phyloP scores from a whole-genome alignment of 2,888 invertebrate genomes.

The Cinara cedri region DNA sequence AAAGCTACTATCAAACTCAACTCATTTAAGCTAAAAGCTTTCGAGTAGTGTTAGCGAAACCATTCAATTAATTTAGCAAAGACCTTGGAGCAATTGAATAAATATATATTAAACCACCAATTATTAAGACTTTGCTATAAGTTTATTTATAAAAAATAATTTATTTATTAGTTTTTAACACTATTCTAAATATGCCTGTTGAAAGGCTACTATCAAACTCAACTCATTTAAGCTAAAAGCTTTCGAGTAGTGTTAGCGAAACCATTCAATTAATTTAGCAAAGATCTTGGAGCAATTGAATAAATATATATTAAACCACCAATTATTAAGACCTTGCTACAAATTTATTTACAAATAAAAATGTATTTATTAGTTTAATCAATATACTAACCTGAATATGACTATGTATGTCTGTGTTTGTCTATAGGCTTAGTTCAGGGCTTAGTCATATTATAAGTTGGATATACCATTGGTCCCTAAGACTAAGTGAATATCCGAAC shows the following conservation, averaged over 20 bases:
- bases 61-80: conserved; percentile 42
- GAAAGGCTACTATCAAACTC: conserved; percentile 57
- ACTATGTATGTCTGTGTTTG: too few relatives aligned
- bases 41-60: conserved; percentile 53
- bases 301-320: neutral
- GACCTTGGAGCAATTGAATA: conserved; percentile 9
- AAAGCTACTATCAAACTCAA: conserved; percentile 27
- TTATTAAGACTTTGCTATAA: neutral
- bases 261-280: conserved; percentile 52
- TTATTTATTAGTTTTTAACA: neutral
- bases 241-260: conserved; percentile 53
- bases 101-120: neutral
- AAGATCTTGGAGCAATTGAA: conserved; percentile 15
- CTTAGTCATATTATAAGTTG: too few relatives aligned
- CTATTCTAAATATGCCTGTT: too few relatives aligned
- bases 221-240: conserved; percentile 37
- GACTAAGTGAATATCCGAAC: too few relatives aligned
- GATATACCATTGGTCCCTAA: too few relatives aligned
- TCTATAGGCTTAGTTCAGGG: too few relatives aligned
- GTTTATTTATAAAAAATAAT: neutral
- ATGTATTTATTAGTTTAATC: too few relatives aligned
- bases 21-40: neutral
- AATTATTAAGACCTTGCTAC: conserved; percentile 14
- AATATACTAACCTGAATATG: too few relatives aligned
- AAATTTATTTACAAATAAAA: neutral